Percentiles rank a stretch among this genome's conserved stretches.
phyloP scores from a whole-genome alignment of 2,113 vertebrate genomes.

The Podilymbus podiceps region DNA sequence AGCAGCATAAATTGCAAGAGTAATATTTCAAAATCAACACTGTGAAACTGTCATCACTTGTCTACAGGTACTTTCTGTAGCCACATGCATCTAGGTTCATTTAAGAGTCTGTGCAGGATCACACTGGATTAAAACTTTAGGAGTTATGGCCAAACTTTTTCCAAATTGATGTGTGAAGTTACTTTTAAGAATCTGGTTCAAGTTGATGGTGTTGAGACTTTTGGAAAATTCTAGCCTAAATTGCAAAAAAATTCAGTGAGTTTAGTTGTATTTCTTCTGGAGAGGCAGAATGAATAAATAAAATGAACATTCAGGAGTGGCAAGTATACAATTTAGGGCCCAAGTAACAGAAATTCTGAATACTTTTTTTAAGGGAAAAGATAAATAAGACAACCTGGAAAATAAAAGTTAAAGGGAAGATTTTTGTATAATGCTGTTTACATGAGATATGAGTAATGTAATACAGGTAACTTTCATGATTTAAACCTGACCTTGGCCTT shows the following conservation, averaged over 20 bases:
- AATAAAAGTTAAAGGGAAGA: neutral
- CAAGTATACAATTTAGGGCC: neutral
- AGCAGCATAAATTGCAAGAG: neutral
- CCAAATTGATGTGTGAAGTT: neutral
- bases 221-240: neutral
- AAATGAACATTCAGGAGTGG: neutral
- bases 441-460: slow-evolving; percentile 5
- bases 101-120: neutral
- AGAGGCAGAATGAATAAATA: neutral
- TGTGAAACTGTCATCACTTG: neutral
- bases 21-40: slow-evolving; percentile 17
- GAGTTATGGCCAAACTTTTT: neutral
- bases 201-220: neutral
- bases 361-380: neutral
- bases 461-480: neutral
- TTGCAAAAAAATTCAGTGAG: neutral
- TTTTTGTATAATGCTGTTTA: neutral
- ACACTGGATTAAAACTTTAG: neutral
- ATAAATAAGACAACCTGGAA: neutral
- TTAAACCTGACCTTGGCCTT: slow-evolving; percentile 62
- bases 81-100: neutral
- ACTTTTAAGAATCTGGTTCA: neutral
- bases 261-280: neutral
- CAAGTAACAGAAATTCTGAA: neutral
- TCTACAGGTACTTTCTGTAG: neutral